A percentile compares a stretch with the other conserved stretches of the same genome.
Evolutionary conservation across 2,888 invertebrate genomes (phyloP).

Genomic region (Uropetala carovei): DNA sequence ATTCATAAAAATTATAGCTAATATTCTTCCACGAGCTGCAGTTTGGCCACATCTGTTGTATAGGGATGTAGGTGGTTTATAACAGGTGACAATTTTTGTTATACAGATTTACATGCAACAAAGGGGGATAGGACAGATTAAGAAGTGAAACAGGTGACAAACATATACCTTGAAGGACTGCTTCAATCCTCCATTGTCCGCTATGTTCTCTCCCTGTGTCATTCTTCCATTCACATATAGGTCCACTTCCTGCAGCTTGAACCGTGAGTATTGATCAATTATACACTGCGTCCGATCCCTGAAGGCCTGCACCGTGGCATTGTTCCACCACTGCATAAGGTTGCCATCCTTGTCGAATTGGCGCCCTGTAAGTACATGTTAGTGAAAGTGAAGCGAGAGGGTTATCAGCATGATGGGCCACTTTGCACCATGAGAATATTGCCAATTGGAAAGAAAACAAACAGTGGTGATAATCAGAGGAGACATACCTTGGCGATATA

Average conservation of each 20-base stretch:
- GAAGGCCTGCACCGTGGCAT: constrained; percentile 87
- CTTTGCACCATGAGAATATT: no score
- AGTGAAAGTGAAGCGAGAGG: not conserved
- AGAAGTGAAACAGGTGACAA: not conserved
- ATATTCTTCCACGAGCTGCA: no score
- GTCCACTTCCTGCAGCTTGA: constrained; percentile 87
- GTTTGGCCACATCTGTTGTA: no score
- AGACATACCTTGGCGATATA: no score
- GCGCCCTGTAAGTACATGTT: constrained; percentile 78
- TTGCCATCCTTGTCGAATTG: constrained; percentile 94
- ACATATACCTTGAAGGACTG: constrained; percentile 86
- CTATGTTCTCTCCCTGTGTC: constrained; percentile 94
- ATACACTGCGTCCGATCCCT: constrained; percentile 89
- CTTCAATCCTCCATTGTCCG: constrained; percentile 94
- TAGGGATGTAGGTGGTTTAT: no score
- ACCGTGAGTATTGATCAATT: constrained; percentile 90
- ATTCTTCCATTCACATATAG: constrained; percentile 84
- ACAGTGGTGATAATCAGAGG: not conserved
- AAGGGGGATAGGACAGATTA: no score
- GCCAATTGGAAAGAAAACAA: no score
- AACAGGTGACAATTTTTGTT: no score
- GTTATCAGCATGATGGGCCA: not conserved
- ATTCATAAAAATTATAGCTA: no score
- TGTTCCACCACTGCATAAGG: constrained; percentile 95
- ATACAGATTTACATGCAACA: no score